A percentile compares a stretch with the other conserved stretches of the same genome.
These are phyloP conservation scores for Reticulitermes lucifugus DNA, from an alignment of 2,888 invertebrate genomes.

Conservation along the genomic window DNA sequence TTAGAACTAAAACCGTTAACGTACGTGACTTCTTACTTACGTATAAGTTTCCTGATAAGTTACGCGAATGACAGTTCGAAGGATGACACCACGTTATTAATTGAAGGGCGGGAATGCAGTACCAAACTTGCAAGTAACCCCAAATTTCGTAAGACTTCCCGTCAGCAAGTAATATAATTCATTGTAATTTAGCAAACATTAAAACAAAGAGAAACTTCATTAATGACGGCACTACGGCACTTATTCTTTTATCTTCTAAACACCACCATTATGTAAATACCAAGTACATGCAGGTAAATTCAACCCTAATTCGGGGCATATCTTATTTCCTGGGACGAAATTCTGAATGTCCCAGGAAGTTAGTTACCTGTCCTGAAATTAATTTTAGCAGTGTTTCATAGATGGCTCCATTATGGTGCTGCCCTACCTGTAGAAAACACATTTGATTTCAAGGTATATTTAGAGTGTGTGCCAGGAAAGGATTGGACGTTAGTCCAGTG, in stretches of 20 bases:
- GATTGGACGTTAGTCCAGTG: too few relatives aligned
- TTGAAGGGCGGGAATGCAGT: background rate
- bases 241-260: background rate
- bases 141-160: background rate
- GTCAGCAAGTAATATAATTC: background rate
- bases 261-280: too few relatives aligned
- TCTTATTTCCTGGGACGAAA: too few relatives aligned
- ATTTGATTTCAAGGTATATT: too few relatives aligned
- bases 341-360: too few relatives aligned
- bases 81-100: background rate
- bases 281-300: too few relatives aligned
- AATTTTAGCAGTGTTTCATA: too few relatives aligned
- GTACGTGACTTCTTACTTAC: background rate
- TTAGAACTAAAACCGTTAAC: background rate
- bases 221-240: background rate
- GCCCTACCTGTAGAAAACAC: too few relatives aligned
- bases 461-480: too few relatives aligned
- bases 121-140: background rate
- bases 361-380: too few relatives aligned
- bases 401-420: too few relatives aligned
- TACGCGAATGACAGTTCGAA: background rate
- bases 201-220: slow-evolving; percentile 4
- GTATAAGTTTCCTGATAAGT: background rate
- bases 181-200: background rate
- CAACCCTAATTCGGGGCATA: too few relatives aligned